phyloP scores from a whole-genome alignment of 2,797 vertebrate genomes.

The Gymnoscopelus microlampas region DNA sequence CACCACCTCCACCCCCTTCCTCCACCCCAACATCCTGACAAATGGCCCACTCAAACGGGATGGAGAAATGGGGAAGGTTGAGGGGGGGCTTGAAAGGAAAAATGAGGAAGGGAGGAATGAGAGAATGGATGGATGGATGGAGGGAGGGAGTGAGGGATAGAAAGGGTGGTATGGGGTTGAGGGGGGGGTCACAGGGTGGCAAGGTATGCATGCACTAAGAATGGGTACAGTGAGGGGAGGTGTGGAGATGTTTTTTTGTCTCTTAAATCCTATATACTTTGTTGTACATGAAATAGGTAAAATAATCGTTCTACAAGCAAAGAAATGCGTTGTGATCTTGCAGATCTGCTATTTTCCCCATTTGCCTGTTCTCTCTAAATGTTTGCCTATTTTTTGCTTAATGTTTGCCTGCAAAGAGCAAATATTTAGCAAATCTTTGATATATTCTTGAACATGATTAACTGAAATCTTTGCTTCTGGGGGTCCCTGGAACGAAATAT shows the following conservation, averaged over 20 bases:
- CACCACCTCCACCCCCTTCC: neutral
- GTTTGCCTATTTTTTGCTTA: too few species aligned
- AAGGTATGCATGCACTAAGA: too few species aligned
- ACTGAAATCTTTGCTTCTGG: too few species aligned
- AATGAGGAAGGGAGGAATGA: neutral
- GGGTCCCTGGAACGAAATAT: too few species aligned
- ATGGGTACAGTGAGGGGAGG: neutral
- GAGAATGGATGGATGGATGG: neutral
- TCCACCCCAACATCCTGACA: constrained; percentile 38
- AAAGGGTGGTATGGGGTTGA: neutral
- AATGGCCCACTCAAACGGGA: constrained; percentile 58
- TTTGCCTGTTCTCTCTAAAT: too few species aligned
- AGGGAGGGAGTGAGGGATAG: neutral
- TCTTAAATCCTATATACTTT: neutral
- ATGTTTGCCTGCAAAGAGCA: too few species aligned
- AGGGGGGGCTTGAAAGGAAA: neutral
- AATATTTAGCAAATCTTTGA: too few species aligned
- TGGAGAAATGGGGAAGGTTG: constrained; percentile 13
- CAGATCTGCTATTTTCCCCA: too few species aligned
- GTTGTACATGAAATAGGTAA: too few species aligned
- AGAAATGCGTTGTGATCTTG: too few species aligned
- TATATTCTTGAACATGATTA: too few species aligned
- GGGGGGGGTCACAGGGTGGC: neutral
- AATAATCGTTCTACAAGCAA: too few species aligned
- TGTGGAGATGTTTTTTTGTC: neutral